Base-by-base conservation (phyloP, 2,888 invertebrate genomes). In the Orthonychiurus folsomi region DNA sequence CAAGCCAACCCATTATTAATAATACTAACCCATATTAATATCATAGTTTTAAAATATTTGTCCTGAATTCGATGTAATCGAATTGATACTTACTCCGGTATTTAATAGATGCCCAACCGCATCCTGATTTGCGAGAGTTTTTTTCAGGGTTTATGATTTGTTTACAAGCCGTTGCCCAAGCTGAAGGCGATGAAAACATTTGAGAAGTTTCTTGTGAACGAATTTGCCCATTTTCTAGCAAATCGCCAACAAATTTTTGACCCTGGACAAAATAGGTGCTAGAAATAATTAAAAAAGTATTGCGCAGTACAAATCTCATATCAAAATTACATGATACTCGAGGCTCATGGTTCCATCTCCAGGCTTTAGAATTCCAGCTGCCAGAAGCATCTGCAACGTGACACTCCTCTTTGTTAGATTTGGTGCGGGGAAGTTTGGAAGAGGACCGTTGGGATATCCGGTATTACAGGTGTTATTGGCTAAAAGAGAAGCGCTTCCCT, bases 141-240 rank as follows among this genome's bases (percentile, higher is more conserved):
- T 92, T 92, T 67, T 89, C 88, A 0, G 93, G 92, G 78, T 93
- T 92, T 59, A 93, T 89, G 63, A 91, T 88, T 69, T 89, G 83
- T 76, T 93, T 93, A 75, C 93, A 93, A 75, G 91, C 88, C 76
- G 90, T 88, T 0, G 92, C 93, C 93, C 93, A 93, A 1, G 93
- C 90, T 73, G 90, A 91, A 1, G 93, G 93, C 1, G 92, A 90
- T 66, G 88, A 85, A 76, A 91, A 93, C 73, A 89, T 83, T 66
- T 89, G 87, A 76, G 88, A 88, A 48, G 90, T 89, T 77, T 92
- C 92, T 77, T 88, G 88, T 20, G 89, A 89, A 77, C 86, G 85
- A 63, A 93, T 93, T 81, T 89, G 89, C 18, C 93, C 93, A 81
- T 88, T 89, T 50, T 85, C 79, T 74, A 91, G 80, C 54, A 93